Evolutionary conservation across 2,888 invertebrate species (phyloP).

Genomic region (Scaptomyza caliginosa): DNA sequence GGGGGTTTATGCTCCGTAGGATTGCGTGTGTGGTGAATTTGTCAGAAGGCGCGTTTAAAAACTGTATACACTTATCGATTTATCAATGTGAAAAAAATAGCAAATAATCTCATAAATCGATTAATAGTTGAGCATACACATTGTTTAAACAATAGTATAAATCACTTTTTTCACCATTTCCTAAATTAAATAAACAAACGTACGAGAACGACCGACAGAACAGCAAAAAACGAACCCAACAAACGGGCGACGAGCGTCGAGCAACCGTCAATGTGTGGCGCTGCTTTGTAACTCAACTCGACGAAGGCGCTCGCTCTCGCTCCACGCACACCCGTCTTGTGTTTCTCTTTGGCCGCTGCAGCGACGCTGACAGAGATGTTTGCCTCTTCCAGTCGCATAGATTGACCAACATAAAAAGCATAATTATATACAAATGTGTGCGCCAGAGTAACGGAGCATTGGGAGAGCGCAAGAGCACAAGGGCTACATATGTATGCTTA

Average conservation of each 20-base stretch:
- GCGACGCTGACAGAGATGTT: conserved; percentile 13
- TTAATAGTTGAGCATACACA: conserved; percentile 13
- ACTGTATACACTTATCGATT: conserved; percentile 60
- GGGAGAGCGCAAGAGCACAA: conserved; percentile 3
- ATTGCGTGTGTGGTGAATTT: conserved; percentile 61
- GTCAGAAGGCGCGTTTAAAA: conserved; percentile 26
- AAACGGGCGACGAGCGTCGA: conserved; percentile 34
- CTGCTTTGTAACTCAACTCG: conserved; percentile 65
- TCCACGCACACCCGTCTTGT: conserved; percentile 21
- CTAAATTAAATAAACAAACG: conserved; percentile 11
- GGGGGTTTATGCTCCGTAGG: conserved; percentile 10
- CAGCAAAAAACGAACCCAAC: conserved; percentile 41
- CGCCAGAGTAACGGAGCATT: conserved; percentile 1
- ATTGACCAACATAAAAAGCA: conserved; percentile 57
- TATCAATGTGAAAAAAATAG: conserved; percentile 35
- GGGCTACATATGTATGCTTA: not conserved
- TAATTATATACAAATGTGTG: conserved; percentile 16
- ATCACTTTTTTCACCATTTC: not conserved
- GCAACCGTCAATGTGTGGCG: conserved; percentile 69
- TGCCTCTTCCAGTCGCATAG: conserved; percentile 48
- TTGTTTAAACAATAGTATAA: conserved; percentile 10
- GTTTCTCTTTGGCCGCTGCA: conserved; percentile 25
- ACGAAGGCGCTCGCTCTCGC: conserved; percentile 34
- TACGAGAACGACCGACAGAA: conserved; percentile 18
- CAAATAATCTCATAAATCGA: conserved; percentile 13